Evolutionary conservation across 2,888 invertebrate genomes (phyloP).

Genomic region (Andrena bucephala): DNA sequence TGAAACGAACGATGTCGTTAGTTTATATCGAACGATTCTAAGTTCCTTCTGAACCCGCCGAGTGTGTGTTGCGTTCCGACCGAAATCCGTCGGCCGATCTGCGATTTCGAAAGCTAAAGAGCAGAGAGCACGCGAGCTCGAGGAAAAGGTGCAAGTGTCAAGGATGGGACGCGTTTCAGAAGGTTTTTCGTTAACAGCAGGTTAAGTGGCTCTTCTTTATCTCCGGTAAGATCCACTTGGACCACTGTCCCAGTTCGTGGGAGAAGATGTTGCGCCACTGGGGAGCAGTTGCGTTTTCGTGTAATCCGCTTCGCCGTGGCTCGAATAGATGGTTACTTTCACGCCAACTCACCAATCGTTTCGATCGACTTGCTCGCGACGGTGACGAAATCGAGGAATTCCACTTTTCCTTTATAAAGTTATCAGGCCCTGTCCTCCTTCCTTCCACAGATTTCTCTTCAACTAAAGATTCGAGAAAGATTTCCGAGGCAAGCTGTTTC

Average conservation of each 20-base stretch:
- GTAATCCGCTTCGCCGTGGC: too few species aligned
- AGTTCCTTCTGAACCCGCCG: background rate
- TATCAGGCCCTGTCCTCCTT: background rate
- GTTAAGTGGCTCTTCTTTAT: slow-evolving; percentile 54
- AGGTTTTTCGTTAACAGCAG: slow-evolving; percentile 49
- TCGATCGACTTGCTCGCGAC: background rate
- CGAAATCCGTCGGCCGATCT: slow-evolving; percentile 8
- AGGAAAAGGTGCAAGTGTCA: slow-evolving; percentile 35
- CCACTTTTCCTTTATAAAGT: background rate
- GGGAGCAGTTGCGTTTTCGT: background rate
- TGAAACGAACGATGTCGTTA: slow-evolving; percentile 14
- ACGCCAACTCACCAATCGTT: background rate
- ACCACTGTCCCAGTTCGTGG: slow-evolving; percentile 51
- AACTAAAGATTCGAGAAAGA: background rate
- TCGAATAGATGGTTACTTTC: too few species aligned
- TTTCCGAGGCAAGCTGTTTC: background rate
- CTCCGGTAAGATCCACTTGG: slow-evolving; percentile 42
- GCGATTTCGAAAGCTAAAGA: background rate
- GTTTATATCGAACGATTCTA: slow-evolving; percentile 1
- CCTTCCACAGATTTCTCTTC: background rate
- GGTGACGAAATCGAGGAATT: background rate
- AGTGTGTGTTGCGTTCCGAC: background rate
- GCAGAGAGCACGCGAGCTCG: slow-evolving; percentile 10
- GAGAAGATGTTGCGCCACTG: background rate
- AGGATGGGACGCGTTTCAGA: slow-evolving; percentile 38